phyloP scores from a whole-genome alignment of 2,797 vertebrate genomes.

The Acridotheres tristis region DNA sequence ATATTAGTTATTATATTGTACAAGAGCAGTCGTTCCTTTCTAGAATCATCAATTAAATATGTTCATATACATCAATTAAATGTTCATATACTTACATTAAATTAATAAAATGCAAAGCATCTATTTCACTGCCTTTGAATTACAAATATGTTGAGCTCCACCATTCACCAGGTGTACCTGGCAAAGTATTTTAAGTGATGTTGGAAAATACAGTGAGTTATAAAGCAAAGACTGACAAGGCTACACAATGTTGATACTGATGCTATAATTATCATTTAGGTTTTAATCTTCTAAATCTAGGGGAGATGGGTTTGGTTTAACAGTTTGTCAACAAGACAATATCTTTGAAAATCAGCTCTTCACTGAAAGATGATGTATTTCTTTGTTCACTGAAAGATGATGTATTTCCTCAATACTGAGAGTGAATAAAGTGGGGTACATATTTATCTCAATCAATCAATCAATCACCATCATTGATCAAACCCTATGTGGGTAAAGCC shows the following conservation, averaged over 20 bases:
- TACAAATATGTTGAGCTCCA: not conserved
- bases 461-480: not conserved
- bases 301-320: not conserved
- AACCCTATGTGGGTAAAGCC: not conserved
- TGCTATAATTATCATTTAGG: not conserved
- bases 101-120: not conserved
- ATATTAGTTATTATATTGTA: not conserved
- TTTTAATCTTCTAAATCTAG: not conserved
- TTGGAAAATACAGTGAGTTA: not conserved
- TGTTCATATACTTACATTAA: not conserved
- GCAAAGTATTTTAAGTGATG: not conserved
- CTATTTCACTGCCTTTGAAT: not conserved
- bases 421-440: not conserved
- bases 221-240: not conserved
- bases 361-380: not conserved
- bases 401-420: not conserved
- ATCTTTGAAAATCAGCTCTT: not conserved
- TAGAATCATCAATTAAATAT: not conserved
- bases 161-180: not conserved
- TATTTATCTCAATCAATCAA: not conserved
- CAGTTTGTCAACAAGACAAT: not conserved
- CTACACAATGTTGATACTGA: not conserved
- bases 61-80: not conserved
- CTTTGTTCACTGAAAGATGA: not conserved
- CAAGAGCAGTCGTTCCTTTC: not conserved